These are phyloP conservation scores for Crematogaster levior DNA, from an alignment of 2,888 invertebrate genomes.

Conservation along the genomic window DNA sequence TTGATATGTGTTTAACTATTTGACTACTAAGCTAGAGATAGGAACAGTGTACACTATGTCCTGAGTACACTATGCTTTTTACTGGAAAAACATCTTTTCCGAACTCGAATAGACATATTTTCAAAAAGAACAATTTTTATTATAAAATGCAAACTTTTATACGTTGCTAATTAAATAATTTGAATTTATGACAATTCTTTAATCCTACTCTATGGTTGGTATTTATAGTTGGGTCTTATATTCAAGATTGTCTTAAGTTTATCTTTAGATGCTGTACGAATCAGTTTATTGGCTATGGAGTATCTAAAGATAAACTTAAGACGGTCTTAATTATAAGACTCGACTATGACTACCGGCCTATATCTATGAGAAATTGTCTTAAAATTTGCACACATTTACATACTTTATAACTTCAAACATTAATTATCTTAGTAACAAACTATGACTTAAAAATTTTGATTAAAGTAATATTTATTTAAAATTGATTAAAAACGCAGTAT, in stretches of 20 bases:
- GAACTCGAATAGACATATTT: conserved; percentile 5
- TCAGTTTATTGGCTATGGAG: too few species aligned
- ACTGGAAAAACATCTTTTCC: not conserved
- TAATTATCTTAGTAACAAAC: not conserved
- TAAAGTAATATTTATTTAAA: not conserved
- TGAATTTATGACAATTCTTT: not conserved
- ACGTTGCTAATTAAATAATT: not conserved
- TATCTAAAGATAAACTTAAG: too few species aligned
- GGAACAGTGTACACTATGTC: not conserved
- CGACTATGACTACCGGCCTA: too few species aligned
- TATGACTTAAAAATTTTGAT: not conserved
- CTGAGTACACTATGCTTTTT: conserved; percentile 25
- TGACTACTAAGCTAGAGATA: conserved; percentile 14
- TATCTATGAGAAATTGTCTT: not conserved
- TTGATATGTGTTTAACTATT: conserved; percentile 35
- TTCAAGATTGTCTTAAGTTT: too few species aligned
- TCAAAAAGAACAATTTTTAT: not conserved
- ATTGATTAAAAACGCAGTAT: not conserved
- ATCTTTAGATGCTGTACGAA: too few species aligned
- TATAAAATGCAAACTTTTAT: not conserved
- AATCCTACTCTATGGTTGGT: too few species aligned
- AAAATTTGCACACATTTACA: not conserved
- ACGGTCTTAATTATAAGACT: too few species aligned
- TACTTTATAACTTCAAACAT: not conserved
- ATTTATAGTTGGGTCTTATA: too few species aligned